Conservation (phyloP, 1,140 invertebrate species). For the Zophobas morio region DNA sequence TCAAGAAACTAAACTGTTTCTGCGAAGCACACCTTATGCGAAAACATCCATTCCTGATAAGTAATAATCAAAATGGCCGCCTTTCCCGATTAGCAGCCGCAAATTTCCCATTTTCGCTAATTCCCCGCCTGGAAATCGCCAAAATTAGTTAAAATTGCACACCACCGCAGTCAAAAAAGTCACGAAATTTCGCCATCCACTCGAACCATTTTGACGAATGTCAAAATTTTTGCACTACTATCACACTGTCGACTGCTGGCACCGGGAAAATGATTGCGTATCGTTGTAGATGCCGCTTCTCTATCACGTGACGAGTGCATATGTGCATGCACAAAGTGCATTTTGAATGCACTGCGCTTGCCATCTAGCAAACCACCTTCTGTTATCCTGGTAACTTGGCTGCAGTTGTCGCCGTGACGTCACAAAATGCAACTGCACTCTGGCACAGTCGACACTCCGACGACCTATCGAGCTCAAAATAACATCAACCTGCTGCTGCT, state of each 20-base stretch:
- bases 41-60: background rate
- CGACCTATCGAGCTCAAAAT: constrained; percentile 19
- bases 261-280: constrained; percentile 10
- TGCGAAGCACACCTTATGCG: background rate
- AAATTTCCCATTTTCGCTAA: constrained; percentile 1
- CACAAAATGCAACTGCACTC: constrained; percentile 54
- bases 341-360: constrained; percentile 42
- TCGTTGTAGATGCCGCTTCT: constrained; percentile 3
- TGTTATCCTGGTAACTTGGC: constrained; percentile 57
- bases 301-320: constrained; percentile 13
- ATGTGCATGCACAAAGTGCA: constrained; percentile 27
- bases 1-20: background rate
- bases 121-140: background rate
- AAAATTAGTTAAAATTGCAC: background rate
- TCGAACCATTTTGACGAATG: background rate
- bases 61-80: constrained; percentile 5
- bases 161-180: background rate
- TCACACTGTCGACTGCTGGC: background rate
- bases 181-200: background rate
- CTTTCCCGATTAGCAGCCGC: background rate
- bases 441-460: constrained; percentile 9
- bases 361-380: constrained; percentile 44
- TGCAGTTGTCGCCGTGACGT: constrained; percentile 56
- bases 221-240: constrained; percentile 12
- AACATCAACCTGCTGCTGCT: constrained; percentile 20